A percentile compares a stretch with the other conserved stretches of the same genome.
phyloP scores from a whole-genome alignment of 1,140 invertebrate genomes.

The Ruditapes philippinarum region DNA sequence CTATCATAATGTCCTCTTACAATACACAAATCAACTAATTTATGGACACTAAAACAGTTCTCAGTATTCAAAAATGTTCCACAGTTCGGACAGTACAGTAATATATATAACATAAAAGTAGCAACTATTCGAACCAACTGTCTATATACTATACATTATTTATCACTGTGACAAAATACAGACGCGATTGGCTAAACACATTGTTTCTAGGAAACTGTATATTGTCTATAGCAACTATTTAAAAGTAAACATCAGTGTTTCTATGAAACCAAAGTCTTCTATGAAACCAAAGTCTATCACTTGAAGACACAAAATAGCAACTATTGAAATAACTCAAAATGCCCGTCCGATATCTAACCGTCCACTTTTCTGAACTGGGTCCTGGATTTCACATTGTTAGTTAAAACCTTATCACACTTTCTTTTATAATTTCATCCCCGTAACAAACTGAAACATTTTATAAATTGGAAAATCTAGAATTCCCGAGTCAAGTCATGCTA shows the following conservation, averaged over 20 bases:
- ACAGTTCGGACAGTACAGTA: too few species aligned
- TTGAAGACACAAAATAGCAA: not conserved
- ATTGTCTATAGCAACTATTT: slow-evolving; percentile 29
- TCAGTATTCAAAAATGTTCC: too few species aligned
- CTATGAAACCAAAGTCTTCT: not conserved
- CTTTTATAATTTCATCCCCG: too few species aligned
- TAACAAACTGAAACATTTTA: too few species aligned
- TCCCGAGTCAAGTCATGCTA: too few species aligned
- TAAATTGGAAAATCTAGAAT: too few species aligned
- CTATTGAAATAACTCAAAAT: not conserved
- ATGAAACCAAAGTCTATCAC: slow-evolving; percentile 2
- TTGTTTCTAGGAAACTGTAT: slow-evolving; percentile 26
- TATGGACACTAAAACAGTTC: too few species aligned
- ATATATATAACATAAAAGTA: not conserved
- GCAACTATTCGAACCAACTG: not conserved
- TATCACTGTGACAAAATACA: not conserved
- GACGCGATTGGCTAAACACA: not conserved
- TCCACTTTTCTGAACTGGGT: not conserved
- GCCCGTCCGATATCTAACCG: not conserved
- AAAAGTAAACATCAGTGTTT: not conserved
- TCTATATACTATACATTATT: slow-evolving; percentile 9
- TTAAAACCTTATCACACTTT: too few species aligned
- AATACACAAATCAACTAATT: too few species aligned
- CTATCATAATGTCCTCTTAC: too few species aligned
- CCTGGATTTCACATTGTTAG: not conserved